Evolutionary conservation across 2,113 vertebrate species (phyloP).

Genomic region (Corythornis cristatus): DNA sequence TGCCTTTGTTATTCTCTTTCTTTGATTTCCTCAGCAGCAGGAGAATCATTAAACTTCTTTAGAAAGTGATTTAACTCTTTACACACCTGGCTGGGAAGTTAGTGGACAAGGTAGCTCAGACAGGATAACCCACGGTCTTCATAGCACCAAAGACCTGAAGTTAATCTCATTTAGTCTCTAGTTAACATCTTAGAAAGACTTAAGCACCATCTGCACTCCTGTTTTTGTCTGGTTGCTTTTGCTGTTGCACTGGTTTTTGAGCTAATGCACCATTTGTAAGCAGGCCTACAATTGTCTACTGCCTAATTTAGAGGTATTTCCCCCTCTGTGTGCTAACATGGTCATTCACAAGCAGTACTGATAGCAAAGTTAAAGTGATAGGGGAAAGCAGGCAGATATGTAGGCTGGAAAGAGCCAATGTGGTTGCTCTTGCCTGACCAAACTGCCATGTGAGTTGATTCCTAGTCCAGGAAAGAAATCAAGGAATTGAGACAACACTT

Average conservation of each 20-base stretch:
- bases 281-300: background rate
- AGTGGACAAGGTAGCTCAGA: background rate
- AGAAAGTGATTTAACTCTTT: background rate
- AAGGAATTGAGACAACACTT: conserved; percentile 18
- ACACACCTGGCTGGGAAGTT: background rate
- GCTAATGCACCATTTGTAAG: background rate
- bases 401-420: background rate
- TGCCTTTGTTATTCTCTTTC: background rate
- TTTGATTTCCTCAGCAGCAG: background rate
- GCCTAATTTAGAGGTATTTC: background rate
- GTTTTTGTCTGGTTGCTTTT: background rate
- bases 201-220: background rate
- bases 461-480: conserved; percentile 33
- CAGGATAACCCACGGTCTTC: background rate
- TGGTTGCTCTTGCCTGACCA: conserved; percentile 22
- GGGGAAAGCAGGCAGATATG: background rate
- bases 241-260: background rate
- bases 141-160: background rate
- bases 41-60: background rate
- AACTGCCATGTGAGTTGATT: conserved; percentile 10
- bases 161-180: background rate
- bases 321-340: fast-evolving
- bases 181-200: background rate
- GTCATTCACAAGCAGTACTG: too few species aligned
- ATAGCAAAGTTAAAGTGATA: background rate